Conservation (phyloP, 2,113 vertebrate genomes). For the Semnornis frantzii region DNA sequence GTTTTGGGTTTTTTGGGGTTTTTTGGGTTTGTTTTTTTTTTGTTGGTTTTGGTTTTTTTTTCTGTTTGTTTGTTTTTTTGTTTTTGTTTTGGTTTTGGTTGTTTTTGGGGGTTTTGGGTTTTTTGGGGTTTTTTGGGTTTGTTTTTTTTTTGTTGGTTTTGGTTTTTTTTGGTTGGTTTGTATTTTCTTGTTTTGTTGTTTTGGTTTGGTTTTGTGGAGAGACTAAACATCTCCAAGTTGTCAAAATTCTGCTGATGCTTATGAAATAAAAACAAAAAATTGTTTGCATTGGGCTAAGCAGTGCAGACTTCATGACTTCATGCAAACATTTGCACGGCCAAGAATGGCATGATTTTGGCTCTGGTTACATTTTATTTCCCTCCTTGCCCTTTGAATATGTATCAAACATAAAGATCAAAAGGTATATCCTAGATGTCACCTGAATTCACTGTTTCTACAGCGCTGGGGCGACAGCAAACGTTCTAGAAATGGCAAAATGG, state of each 20-base stretch:
- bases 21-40: neutral
- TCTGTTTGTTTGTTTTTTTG: too few species aligned
- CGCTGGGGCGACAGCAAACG: neutral
- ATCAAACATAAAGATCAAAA: neutral
- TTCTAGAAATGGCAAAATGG: neutral
- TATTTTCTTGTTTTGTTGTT: neutral
- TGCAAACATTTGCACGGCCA: neutral
- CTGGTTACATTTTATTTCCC: neutral
- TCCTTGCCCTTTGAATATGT: neutral
- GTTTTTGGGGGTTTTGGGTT: too few species aligned
- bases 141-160: too few species aligned
- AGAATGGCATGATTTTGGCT: neutral
- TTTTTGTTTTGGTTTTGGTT: too few species aligned
- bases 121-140: too few species aligned
- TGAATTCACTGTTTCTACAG: neutral
- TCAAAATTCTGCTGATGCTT: neutral
- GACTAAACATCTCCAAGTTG: neutral
- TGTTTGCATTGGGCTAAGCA: neutral
- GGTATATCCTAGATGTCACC: neutral
- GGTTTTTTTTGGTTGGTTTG: neutral
- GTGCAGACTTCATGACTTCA: neutral
- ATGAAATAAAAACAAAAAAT: neutral
- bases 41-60: too few species aligned
- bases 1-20: neutral
- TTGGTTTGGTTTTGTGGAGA: neutral